Percentiles rank a stretch among this genome's conserved stretches.
phyloP scores from a whole-genome alignment of 2,797 vertebrate genomes.

The Myoxocephalus aenaeus region DNA sequence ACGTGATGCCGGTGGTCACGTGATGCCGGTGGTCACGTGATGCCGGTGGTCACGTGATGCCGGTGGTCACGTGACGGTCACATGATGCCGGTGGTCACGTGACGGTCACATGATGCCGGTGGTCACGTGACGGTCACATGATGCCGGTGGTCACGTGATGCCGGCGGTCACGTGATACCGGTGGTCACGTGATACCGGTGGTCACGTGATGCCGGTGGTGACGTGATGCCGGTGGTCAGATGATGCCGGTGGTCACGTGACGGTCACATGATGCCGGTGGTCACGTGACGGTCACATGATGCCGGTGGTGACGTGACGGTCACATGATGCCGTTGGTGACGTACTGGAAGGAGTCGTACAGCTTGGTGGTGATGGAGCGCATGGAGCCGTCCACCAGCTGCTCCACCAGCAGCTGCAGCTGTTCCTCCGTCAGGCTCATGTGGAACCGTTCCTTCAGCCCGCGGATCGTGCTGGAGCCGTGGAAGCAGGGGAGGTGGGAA shows the following conservation, averaged over 20 bases:
- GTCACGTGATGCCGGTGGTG: conserved; percentile 99
- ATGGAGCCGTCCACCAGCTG: conserved; percentile 96
- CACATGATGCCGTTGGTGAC: conserved; percentile 99
- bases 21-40: too few relatives aligned
- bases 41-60: too few relatives aligned
- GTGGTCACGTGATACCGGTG: conserved; percentile 89
- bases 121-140: too few relatives aligned
- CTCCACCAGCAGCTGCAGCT: conserved; percentile 94
- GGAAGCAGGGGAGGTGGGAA: conserved; percentile 94
- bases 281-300: conserved; percentile 84
- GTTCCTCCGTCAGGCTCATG: conserved; percentile 97
- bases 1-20: too few relatives aligned
- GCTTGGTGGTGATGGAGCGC: conserved; percentile 95
- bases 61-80: conserved; percentile 84
- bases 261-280: too few relatives aligned
- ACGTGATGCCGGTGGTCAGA: conserved; percentile 77
- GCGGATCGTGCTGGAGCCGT: conserved; percentile 94
- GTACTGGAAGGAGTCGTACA: conserved; percentile 98
- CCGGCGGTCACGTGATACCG: too few relatives aligned
- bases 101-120: conserved; percentile 87
- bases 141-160: conserved; percentile 85
- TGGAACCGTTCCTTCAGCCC: conserved; percentile 96
- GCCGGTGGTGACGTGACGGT: conserved; percentile 88
- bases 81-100: conserved; percentile 84
- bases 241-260: too few relatives aligned